Evolutionary conservation across 2,888 invertebrate genomes (phyloP).

Genomic region (Euclidia mi): DNA sequence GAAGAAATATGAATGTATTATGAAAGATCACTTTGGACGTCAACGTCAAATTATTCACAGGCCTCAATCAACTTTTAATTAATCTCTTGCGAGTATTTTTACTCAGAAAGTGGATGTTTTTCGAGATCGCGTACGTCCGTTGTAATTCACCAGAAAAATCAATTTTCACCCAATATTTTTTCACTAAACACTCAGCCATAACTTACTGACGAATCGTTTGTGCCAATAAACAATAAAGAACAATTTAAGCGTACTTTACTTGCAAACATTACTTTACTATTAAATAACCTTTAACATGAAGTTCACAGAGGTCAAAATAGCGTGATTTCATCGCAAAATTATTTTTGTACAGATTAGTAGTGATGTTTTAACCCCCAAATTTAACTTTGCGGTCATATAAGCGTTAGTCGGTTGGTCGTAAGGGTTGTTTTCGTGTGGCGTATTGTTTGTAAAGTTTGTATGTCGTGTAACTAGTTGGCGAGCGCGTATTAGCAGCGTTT

Average conservation of each 20-base stretch:
- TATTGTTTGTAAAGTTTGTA: slow-evolving; percentile 47
- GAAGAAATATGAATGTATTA: no score
- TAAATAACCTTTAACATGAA: slow-evolving; percentile 13
- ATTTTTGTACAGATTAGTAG: slow-evolving; percentile 63
- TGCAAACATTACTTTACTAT: slow-evolving; percentile 32
- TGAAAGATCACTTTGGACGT: not conserved
- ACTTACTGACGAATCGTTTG: slow-evolving; percentile 71
- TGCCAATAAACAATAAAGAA: slow-evolving; percentile 85
- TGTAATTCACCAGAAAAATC: slow-evolving; percentile 64
- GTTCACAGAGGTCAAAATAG: slow-evolving; percentile 42
- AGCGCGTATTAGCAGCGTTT: slow-evolving; percentile 82
- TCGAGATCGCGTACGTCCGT: slow-evolving; percentile 23
- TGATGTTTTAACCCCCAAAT: slow-evolving; percentile 68
- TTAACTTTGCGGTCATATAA: slow-evolving; percentile 43
- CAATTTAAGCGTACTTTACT: slow-evolving; percentile 70
- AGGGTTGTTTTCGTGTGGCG: slow-evolving; percentile 47
- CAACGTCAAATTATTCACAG: slow-evolving; percentile 10
- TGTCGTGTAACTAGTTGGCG: slow-evolving; percentile 79
- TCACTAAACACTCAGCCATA: slow-evolving; percentile 72
- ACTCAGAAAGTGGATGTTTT: slow-evolving; percentile 19
- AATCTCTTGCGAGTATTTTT: not conserved
- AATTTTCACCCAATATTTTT: slow-evolving; percentile 82
- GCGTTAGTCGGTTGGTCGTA: slow-evolving; percentile 38
- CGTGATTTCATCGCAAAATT: slow-evolving; percentile 32
- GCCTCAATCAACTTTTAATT: slow-evolving; percentile 23